Base-by-base conservation (phyloP, 2,113 vertebrate genomes). In the Zosterops borbonicus region DNA sequence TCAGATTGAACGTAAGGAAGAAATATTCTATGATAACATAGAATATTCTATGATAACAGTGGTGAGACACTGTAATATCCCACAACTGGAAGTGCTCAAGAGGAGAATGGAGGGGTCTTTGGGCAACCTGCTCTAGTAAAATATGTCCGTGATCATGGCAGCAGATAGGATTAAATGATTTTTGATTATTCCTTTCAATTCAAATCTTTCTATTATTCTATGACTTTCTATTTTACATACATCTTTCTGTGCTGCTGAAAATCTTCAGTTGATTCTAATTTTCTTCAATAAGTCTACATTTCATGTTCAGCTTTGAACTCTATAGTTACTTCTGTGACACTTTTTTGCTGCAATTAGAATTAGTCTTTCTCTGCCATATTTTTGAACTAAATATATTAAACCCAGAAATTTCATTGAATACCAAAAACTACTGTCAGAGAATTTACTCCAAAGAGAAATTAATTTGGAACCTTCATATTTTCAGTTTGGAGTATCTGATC, bases 111-210 rank as follows among this genome's bases (percentile, higher is more conserved):
- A 47, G 14, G 4, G 2, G 3, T 42, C 12, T 81, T 52, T 52
- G 11, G 28, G 17, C 6, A 76, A 42, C 2, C 1, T 63, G 15
- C 19, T 73, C 24, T 68, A 35, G 14, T 44, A 11, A 15, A 71
- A 73, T 18, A 5, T 39, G 13, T 20, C 27, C 0, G 0, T 77
- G 22, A 37, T 39, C 0, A 0, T n/a, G 15, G 11, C 4, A n/a
- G 7, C 17, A 13, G 3, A 9, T 18, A 49, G 4, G 18, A 39
- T 28, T 33, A 53, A 19, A 35, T 14, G 2, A 44, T 25, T 23
- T 95, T 63, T 73, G 3, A 52, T 29, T 1, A 24, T 39, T 3
- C 2, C 9, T 85, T 87, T 49, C 18, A 81, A 22, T 5, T 42
- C 37, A n/a, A 58, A 70, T 1, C 5, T 37, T 63, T 62, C 35